Percentiles rank a stretch among this genome's conserved stretches.
phyloP scores from a whole-genome alignment of 2,113 vertebrate genomes.

The Hymenochirus boettgeri region DNA sequence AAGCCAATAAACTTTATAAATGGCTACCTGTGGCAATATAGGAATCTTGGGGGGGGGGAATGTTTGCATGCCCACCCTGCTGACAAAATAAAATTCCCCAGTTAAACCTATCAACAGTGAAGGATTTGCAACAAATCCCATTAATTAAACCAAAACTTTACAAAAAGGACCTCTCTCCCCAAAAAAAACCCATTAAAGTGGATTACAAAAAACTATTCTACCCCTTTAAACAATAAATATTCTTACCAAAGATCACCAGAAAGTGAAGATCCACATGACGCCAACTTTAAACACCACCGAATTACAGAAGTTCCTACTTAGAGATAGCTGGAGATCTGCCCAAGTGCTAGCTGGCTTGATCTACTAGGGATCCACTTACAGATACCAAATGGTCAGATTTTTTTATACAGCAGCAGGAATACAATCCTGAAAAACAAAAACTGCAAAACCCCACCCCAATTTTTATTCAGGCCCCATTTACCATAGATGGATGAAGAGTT shows the following conservation, averaged over 20 bases:
- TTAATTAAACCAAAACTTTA: no score
- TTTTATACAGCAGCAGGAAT: background rate
- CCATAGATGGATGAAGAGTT: background rate
- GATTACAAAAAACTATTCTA: no score
- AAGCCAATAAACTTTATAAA: no score
- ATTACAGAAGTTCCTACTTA: background rate
- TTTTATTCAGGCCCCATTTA: background rate
- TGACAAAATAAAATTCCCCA: no score
- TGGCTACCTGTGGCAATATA: no score
- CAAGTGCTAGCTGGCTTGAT: background rate
- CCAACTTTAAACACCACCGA: background rate
- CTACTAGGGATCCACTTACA: background rate
- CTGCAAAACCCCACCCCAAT: background rate
- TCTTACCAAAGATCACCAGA: background rate
- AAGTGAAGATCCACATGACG: background rate
- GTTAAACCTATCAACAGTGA: no score
- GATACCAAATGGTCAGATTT: background rate
- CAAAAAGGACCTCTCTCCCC: no score
- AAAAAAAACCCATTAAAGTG: no score
- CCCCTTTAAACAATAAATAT: no score
- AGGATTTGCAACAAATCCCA: no score
- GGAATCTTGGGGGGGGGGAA: no score
- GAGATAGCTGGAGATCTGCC: background rate
- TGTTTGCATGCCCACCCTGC: no score
- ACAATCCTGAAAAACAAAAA: background rate